Percentiles rank a stretch among this genome's conserved stretches.
phyloP scores from a whole-genome alignment of 2,888 invertebrate species.

The Clostera curtula region DNA sequence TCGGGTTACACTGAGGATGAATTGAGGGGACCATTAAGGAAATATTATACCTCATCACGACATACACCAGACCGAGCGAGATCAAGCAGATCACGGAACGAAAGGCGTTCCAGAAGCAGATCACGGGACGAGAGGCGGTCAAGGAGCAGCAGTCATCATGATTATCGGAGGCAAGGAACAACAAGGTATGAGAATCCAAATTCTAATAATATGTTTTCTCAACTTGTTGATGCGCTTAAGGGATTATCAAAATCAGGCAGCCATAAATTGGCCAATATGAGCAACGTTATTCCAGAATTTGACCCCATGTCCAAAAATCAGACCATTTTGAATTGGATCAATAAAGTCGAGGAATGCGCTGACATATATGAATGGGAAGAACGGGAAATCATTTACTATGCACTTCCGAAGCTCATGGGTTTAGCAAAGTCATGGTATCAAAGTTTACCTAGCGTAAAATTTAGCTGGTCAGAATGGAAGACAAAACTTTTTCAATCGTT shows the following conservation, averaged over 20 bases:
- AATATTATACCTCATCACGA: too few species aligned
- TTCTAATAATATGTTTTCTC: too few species aligned
- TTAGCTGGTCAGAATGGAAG: neutral
- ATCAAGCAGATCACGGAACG: too few species aligned
- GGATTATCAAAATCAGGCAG: too few species aligned
- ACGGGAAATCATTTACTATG: neutral
- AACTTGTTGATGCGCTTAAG: too few species aligned
- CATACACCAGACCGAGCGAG: too few species aligned
- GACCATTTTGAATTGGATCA: neutral
- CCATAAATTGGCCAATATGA: constrained; percentile 4
- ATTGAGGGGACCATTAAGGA: too few species aligned
- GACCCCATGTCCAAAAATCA: neutral
- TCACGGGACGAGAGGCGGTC: neutral
- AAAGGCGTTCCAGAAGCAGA: constrained; percentile 2
- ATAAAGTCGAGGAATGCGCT: neutral
- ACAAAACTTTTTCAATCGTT: neutral
- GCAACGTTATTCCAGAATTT: neutral
- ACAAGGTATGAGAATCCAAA: too few species aligned
- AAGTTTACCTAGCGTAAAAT: neutral
- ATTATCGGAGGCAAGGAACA: too few species aligned
- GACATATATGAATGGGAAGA: neutral
- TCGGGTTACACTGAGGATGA: too few species aligned
- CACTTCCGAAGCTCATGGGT: neutral
- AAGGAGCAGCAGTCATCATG: too few species aligned
- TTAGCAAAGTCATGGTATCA: constrained; percentile 1